Evolutionary conservation across 2,113 vertebrate species (phyloP).

Genomic region (Sceloporus tristichus): DNA sequence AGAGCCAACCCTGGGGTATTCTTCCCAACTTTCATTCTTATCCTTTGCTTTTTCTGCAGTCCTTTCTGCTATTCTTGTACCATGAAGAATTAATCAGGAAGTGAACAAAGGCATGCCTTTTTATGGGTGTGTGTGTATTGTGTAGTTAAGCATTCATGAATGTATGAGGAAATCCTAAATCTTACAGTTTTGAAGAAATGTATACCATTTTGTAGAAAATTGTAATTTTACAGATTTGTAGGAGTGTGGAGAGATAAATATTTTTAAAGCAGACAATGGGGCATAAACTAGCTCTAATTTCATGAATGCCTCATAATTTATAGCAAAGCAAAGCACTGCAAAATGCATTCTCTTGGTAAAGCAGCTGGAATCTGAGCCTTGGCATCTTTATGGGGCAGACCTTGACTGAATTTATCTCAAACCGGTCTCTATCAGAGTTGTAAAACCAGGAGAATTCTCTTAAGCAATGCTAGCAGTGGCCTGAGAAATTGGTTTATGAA

Average conservation of each 20-base stretch:
- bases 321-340: slow-evolving; percentile 28
- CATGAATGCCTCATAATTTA: slow-evolving; percentile 3
- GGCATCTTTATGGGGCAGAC: background rate
- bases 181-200: background rate
- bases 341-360: background rate
- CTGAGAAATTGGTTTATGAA: slow-evolving; percentile 13
- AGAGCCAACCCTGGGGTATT: background rate
- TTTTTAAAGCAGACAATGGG: slow-evolving; percentile 16
- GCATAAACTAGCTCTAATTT: slow-evolving; percentile 3
- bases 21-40: background rate
- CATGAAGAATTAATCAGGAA: background rate
- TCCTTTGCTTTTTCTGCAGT: background rate
- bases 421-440: background rate
- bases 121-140: background rate
- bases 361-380: background rate
- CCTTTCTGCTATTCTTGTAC: background rate
- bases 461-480: background rate
- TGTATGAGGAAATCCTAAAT: background rate
- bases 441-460: background rate
- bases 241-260: slow-evolving; percentile 28
- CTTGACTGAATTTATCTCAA: background rate
- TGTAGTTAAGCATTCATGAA: background rate
- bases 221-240: slow-evolving; percentile 14
- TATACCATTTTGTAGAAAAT: no score
- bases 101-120: background rate